These are phyloP conservation scores for Epinephelus coioides DNA, from an alignment of 2,797 vertebrate genomes.

Conservation along the genomic window DNA sequence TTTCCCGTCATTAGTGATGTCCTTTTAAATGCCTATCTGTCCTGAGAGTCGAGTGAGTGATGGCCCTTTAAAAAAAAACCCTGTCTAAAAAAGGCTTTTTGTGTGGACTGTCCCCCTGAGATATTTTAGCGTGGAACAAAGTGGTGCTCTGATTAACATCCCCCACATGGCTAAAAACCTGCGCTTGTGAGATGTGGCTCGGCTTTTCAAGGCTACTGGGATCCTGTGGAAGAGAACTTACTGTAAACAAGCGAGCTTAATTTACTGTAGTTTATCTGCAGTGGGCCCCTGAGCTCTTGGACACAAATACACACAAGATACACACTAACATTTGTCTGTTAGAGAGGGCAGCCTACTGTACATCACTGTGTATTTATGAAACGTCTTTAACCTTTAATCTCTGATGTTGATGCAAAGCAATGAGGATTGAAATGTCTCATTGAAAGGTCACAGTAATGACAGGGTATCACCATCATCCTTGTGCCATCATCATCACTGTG, in stretches of 20 bases:
- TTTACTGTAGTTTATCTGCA: conserved; percentile 4
- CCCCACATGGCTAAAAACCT: background rate
- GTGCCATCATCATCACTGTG: conserved; percentile 8
- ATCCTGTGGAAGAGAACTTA: background rate
- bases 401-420: background rate
- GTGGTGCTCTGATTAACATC: too few relatives aligned
- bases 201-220: background rate
- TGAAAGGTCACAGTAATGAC: conserved; percentile 37
- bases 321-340: background rate
- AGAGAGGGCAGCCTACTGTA: background rate
- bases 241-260: background rate
- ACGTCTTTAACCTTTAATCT: background rate
- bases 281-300: background rate
- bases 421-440: background rate
- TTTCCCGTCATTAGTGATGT: too few relatives aligned
- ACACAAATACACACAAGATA: background rate
- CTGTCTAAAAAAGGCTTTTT: too few relatives aligned
- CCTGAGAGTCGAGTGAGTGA: too few relatives aligned
- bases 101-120: too few relatives aligned
- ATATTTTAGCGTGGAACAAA: too few relatives aligned
- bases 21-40: too few relatives aligned
- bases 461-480: conserved; percentile 28
- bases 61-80: too few relatives aligned
- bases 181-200: background rate
- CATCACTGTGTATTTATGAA: background rate